Conservation (phyloP, 2,888 invertebrate genomes). For the Aquatica leii region DNA sequence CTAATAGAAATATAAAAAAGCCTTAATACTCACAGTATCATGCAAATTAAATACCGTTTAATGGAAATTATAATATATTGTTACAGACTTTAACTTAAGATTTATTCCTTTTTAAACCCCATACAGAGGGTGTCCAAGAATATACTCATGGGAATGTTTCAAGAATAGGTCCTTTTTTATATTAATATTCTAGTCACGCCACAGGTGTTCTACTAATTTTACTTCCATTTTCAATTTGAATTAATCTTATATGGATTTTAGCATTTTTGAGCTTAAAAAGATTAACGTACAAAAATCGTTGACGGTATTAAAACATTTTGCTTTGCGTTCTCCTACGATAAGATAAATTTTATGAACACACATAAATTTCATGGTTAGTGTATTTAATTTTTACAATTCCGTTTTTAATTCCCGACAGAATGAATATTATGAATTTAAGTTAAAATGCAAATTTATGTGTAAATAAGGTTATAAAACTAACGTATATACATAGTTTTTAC, state of each 20-base stretch:
- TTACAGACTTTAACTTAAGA: neutral
- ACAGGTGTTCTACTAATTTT: slow-evolving; percentile 8
- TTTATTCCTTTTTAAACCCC: slow-evolving; percentile 18
- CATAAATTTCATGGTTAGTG: neutral
- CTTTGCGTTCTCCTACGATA: too few relatives aligned
- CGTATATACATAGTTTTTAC: too few relatives aligned
- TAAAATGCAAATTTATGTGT: too few relatives aligned
- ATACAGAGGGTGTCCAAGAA: slow-evolving; percentile 3
- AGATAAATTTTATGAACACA: neutral
- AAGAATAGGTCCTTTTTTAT: slow-evolving; percentile 9
- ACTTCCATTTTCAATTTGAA: neutral
- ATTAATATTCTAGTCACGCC: slow-evolving; percentile 13
- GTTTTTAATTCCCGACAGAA: too few relatives aligned
- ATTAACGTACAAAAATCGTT: too few relatives aligned
- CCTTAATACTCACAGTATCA: neutral
- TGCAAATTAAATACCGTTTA: slow-evolving; percentile 9
- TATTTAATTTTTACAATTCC: neutral
- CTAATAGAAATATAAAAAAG: neutral
- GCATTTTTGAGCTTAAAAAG: too few relatives aligned
- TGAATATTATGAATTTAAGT: too few relatives aligned
- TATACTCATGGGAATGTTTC: neutral
- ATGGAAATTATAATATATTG: slow-evolving; percentile 3
- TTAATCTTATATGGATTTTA: too few relatives aligned
- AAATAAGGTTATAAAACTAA: too few relatives aligned
- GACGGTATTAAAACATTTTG: too few relatives aligned